phyloP scores from a whole-genome alignment of 2,888 invertebrate species.

The Ophion slaviceki region DNA sequence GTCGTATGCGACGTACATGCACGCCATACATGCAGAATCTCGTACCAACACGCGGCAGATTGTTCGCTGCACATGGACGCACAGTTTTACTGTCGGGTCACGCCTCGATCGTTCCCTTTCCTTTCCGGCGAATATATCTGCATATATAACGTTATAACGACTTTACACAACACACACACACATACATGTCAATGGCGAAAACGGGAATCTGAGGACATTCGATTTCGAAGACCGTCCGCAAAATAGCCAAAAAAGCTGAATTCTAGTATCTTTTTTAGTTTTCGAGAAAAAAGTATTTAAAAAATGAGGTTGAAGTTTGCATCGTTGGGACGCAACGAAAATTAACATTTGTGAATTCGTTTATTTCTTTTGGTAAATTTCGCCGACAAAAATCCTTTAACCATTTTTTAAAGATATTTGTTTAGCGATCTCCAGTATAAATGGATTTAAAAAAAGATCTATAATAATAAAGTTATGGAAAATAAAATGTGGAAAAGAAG shows the following conservation, averaged over 20 bases:
- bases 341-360: no score
- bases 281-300: no score
- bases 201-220: background rate
- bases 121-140: conserved; percentile 51
- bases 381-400: no score
- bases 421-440: no score
- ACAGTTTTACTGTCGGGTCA: conserved; percentile 58
- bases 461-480: no score
- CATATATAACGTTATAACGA: conserved; percentile 33
- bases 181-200: background rate
- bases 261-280: no score
- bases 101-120: conserved; percentile 63
- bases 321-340: no score
- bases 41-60: conserved; percentile 15
- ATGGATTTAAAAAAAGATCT: no score
- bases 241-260: background rate
- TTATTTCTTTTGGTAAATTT: no score
- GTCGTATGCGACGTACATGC: background rate
- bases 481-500: no score
- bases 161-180: background rate
- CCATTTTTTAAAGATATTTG: no score
- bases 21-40: background rate
- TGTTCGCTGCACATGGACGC: conserved; percentile 8
- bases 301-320: no score
- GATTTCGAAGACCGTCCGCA: background rate